phyloP scores from a whole-genome alignment of 2,888 invertebrate genomes.

The Drosophila pegasa region DNA sequence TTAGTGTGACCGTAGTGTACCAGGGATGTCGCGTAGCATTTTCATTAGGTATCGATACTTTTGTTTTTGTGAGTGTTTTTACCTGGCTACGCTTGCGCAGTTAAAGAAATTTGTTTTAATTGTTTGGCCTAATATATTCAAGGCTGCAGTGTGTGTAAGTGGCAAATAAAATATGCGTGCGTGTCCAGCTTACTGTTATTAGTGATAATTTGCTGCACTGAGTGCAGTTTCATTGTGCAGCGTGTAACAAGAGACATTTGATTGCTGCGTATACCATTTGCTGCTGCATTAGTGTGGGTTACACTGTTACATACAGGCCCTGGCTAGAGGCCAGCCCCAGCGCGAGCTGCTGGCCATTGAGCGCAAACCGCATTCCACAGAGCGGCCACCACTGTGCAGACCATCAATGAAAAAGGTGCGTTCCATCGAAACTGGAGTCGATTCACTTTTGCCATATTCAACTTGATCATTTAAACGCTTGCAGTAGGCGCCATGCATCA shows the following conservation, averaged over 20 bases:
- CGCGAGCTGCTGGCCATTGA: slow-evolving; percentile 49
- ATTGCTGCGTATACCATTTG: slow-evolving; percentile 45
- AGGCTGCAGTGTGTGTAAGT: not conserved
- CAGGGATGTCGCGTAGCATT: slow-evolving; percentile 1
- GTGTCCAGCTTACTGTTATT: not conserved
- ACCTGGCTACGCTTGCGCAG: slow-evolving; percentile 60
- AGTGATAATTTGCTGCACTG: not conserved
- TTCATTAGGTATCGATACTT: slow-evolving; percentile 31
- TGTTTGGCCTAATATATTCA: slow-evolving; percentile 1
- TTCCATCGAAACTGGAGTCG: slow-evolving; percentile 26
- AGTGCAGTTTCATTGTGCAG: not conserved
- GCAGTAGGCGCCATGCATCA: slow-evolving; percentile 75
- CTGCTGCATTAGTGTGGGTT: slow-evolving; percentile 38
- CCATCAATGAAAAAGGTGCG: slow-evolving; percentile 75
- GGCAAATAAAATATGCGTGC: not conserved
- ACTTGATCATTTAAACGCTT: slow-evolving; percentile 8
- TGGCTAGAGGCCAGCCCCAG: slow-evolving; percentile 35
- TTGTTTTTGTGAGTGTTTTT: slow-evolving; percentile 27
- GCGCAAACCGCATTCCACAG: slow-evolving; percentile 68
- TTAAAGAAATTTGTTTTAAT: slow-evolving; percentile 6
- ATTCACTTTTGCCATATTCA: slow-evolving; percentile 16
- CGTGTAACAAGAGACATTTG: slow-evolving; percentile 37
- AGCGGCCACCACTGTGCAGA: slow-evolving; percentile 28
- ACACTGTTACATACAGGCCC: slow-evolving; percentile 50
- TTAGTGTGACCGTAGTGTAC: slow-evolving; percentile 25